Percentiles rank a stretch among this genome's conserved stretches.
Conservation (phyloP, 1,140 invertebrate species). For the Panagrolaimus sp. region DNA sequence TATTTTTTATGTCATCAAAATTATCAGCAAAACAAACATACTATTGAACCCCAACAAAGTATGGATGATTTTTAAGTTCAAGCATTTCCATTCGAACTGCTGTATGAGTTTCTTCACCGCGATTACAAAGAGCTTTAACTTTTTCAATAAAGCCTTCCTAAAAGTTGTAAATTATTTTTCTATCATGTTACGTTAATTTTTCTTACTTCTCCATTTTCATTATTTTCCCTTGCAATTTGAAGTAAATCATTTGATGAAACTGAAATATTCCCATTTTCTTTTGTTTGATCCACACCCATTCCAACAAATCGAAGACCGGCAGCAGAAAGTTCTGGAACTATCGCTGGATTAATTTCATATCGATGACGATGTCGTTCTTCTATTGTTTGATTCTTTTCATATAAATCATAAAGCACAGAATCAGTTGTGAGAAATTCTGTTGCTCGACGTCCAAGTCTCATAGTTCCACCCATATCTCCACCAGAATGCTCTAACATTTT, state of each 20-base stretch:
- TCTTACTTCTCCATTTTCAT: too few relatives aligned
- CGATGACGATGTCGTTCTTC: slow-evolving; percentile 95
- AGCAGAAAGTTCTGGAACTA: slow-evolving; percentile 72
- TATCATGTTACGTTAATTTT: too few relatives aligned
- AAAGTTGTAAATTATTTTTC: too few relatives aligned
- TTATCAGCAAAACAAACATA: too few relatives aligned
- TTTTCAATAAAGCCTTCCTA: slow-evolving; percentile 30
- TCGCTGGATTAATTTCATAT: slow-evolving; percentile 73
- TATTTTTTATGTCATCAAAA: too few relatives aligned
- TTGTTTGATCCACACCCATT: slow-evolving; percentile 62
- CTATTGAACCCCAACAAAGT: slow-evolving; percentile 89
- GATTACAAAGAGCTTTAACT: slow-evolving; percentile 41
- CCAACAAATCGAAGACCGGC: slow-evolving; percentile 86
- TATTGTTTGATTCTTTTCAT: slow-evolving; percentile 65
- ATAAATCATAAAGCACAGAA: slow-evolving; percentile 38
- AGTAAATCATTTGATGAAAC: too few relatives aligned
- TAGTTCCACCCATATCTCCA: slow-evolving; percentile 80
- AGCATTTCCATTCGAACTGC: slow-evolving; percentile 75
- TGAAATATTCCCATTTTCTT: too few relatives aligned
- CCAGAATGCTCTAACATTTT: slow-evolving; percentile 99
- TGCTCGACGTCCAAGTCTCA: slow-evolving; percentile 84
- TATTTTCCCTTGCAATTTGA: too few relatives aligned
- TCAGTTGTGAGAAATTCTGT: slow-evolving; percentile 69
- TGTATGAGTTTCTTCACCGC: slow-evolving; percentile 58
- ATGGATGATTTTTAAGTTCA: slow-evolving; percentile 72